Evolutionary conservation across 2,113 vertebrate genomes (phyloP), one percentile per base, ranked within the genome.

Genomic region (Syrmaticus mikado): DNA sequence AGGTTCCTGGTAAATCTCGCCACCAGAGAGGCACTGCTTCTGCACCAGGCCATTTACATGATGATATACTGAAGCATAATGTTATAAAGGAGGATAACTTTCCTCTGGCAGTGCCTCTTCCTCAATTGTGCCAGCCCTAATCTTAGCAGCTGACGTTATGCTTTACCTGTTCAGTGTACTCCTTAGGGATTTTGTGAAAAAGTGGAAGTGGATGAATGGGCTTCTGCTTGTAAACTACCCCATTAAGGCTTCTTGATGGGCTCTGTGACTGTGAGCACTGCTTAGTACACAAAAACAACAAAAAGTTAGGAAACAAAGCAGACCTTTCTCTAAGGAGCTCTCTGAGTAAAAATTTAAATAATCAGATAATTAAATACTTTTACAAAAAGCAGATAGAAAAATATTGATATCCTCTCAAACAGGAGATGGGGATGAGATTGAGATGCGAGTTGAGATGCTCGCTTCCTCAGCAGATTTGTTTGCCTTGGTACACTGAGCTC

Each of bases 31-130:
- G 15, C 10, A 30, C 20, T 60, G 22, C 41, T 22, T 79, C 38
- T 46, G 36, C 21, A 22, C 17, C 0, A 0, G 24, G n/a, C 40
- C 3, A 2, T n/a, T 52, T 82, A 71, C 28, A 8, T 0, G 0
- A 6, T 32, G 4, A 5, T 18, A 7, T 34, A n/a, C 43, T 2
- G 1, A 3, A 3, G 1, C 16, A 8, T 27, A 3, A 11, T 53
- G 17, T 66, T 57, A 15, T 10, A 18, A 22, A 55, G 53, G 68
- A 28, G 27, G 40, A 14, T 38, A 50, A 22, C 8, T 66, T 91
- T 62, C 21, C 21, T 58, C 36, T 84, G 70, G 53, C 45, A 89
- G 30, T 22, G 40, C 30, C 53, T 78, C 67, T 22, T 16, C 38
- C 48, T 14, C 25, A 52, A 7, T 30, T 16, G 4, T n/a, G 17